Conservation (phyloP, 2,888 invertebrate species). For the Andrena minutula region DNA sequence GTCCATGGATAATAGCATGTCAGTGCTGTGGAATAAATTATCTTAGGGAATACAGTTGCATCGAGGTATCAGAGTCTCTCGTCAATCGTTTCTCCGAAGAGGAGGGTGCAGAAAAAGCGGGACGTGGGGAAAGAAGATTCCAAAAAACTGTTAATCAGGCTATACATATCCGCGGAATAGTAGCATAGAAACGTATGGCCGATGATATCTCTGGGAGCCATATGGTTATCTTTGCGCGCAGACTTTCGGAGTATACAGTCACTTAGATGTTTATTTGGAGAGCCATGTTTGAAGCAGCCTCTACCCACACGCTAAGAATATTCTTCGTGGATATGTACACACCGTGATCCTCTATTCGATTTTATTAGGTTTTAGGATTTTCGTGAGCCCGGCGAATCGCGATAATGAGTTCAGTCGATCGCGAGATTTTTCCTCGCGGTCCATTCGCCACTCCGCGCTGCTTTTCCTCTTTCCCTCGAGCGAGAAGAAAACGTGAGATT, state of each 20-base stretch:
- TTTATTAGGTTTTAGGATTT: constrained; percentile 84
- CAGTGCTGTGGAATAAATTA: too few relatives aligned
- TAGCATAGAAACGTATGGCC: constrained; percentile 63
- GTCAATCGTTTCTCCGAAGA: too few relatives aligned
- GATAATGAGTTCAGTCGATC: constrained; percentile 56
- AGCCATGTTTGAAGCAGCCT: constrained; percentile 79
- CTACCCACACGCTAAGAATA: constrained; percentile 81
- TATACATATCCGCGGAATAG: constrained; percentile 60
- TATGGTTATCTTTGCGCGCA: constrained; percentile 83
- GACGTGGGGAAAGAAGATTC: background rate
- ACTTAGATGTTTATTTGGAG: constrained; percentile 83
- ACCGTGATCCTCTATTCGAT: constrained; percentile 82
- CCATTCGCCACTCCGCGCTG: background rate
- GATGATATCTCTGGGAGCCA: constrained; percentile 79
- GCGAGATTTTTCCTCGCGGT: background rate
- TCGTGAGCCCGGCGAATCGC: constrained; percentile 62
- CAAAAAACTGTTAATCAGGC: constrained; percentile 30
- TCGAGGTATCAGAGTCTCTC: too few relatives aligned
- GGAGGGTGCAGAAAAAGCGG: background rate
- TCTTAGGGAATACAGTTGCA: too few relatives aligned
- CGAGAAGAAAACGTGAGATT: background rate
- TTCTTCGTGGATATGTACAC: constrained; percentile 79
- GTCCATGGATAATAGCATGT: too few relatives aligned
- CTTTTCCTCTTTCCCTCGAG: background rate
- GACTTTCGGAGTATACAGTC: constrained; percentile 79